These are phyloP conservation scores for Ptychobarbus kaznakovi DNA, from an alignment of 2,797 vertebrate species.

Conservation along the genomic window DNA sequence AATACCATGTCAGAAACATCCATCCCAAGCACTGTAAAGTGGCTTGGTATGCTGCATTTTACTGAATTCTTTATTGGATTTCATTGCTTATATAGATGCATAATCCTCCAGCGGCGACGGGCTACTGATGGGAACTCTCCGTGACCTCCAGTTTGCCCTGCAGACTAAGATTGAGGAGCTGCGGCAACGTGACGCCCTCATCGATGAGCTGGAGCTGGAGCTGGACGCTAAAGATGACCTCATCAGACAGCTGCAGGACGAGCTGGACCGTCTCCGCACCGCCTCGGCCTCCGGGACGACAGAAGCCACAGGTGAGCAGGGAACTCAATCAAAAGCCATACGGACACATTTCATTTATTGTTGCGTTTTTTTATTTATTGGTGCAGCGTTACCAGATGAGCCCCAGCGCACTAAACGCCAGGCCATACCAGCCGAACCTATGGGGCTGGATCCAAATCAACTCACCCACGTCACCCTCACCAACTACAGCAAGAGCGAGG, in stretches of 20 bases:
- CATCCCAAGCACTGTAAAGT: not conserved
- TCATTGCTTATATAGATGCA: not conserved
- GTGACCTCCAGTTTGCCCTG: slow-evolving; percentile 79
- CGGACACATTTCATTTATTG: not conserved
- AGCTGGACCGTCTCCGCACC: slow-evolving; percentile 73
- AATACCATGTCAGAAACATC: not conserved
- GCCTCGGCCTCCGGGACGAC: slow-evolving; percentile 32
- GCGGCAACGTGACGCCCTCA: slow-evolving; percentile 75
- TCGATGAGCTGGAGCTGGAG: slow-evolving; percentile 81
- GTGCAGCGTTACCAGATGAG: slow-evolving; percentile 62
- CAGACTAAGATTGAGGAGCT: slow-evolving; percentile 82
- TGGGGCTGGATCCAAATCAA: slow-evolving; percentile 71
- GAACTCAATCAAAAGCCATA: not conserved
- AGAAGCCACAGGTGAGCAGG: slow-evolving; percentile 55
- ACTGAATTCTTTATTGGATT: not conserved
- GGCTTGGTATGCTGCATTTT: not conserved
- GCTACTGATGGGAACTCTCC: slow-evolving; percentile 67
- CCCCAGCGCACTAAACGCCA: slow-evolving; percentile 78
- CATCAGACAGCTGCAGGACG: slow-evolving; percentile 74
- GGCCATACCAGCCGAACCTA: slow-evolving; percentile 79
- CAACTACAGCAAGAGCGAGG: slow-evolving; percentile 76
- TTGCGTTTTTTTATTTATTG: not conserved
- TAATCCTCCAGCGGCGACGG: slow-evolving; percentile 25
- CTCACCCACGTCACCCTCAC: slow-evolving; percentile 73
- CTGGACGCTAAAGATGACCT: slow-evolving; percentile 78